phyloP scores from a whole-genome alignment of 2,888 invertebrate species.

The Neoscelio sp. region DNA sequence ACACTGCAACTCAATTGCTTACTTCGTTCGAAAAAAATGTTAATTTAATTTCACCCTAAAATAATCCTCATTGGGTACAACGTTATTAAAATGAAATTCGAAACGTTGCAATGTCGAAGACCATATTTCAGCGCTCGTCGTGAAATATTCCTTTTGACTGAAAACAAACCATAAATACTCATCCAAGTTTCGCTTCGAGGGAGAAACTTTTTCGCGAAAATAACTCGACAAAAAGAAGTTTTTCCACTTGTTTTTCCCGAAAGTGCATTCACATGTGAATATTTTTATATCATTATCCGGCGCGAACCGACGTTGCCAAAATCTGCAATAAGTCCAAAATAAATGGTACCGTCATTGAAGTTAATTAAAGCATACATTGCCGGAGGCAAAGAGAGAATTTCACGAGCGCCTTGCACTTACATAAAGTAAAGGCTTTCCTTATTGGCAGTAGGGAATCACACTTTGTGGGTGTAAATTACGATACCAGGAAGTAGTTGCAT shows the following conservation, averaged over 20 bases:
- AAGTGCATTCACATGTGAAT: too few species aligned
- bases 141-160: too few species aligned
- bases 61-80: background rate
- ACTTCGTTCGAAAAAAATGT: conserved; percentile 22
- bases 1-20: conserved; percentile 38
- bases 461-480: conserved; percentile 67
- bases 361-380: conserved; percentile 37
- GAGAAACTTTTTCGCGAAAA: too few species aligned
- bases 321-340: conserved; percentile 16
- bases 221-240: too few species aligned
- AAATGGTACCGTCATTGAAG: conserved; percentile 15
- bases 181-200: too few species aligned
- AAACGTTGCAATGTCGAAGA: too few species aligned
- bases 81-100: too few species aligned
- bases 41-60: conserved; percentile 18
- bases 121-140: too few species aligned
- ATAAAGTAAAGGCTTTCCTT: conserved; percentile 61
- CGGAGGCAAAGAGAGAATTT: background rate
- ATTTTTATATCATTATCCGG: too few species aligned
- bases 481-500: conserved; percentile 66
- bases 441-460: conserved; percentile 62
- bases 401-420: conserved; percentile 16
- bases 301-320: conserved; percentile 2
- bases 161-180: too few species aligned
- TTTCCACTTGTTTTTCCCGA: too few species aligned